Evolutionary conservation across 2,113 vertebrate species (phyloP).

Genomic region (Cnemophilus loriae): DNA sequence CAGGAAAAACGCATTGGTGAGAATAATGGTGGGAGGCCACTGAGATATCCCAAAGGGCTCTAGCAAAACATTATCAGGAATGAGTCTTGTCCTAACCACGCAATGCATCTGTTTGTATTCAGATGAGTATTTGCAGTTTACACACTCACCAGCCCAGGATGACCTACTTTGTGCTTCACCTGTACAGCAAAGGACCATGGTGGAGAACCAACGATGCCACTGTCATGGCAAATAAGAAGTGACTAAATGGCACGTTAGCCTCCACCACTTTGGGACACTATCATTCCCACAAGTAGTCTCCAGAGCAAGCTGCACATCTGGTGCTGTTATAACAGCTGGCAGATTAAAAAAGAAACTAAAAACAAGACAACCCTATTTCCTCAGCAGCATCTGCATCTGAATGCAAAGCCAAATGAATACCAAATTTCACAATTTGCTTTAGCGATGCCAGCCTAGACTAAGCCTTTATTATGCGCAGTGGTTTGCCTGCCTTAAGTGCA

Average conservation of each 20-base stretch:
- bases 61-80: not conserved
- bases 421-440: constrained; percentile 42
- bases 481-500: constrained; percentile 64
- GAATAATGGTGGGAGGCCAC: not conserved
- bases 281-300: not conserved
- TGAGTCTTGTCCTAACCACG: not conserved
- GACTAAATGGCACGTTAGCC: accelerated
- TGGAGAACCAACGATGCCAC: not conserved
- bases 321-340: constrained; percentile 8
- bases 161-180: not conserved
- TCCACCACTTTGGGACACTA: accelerated
- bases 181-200: not conserved
- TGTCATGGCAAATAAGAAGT: not conserved
- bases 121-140: not conserved
- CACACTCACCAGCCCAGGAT: not conserved
- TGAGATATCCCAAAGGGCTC: not conserved
- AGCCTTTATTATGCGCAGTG: constrained; percentile 46
- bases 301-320: not conserved
- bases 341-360: constrained; percentile 24
- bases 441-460: constrained; percentile 46
- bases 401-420: constrained; percentile 25
- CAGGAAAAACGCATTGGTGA: not conserved
- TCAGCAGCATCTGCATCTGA: constrained; percentile 14
- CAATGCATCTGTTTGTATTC: not conserved
- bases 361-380: constrained; percentile 41